Conservation (phyloP, 1,140 invertebrate genomes). For the Maniola jurtina region DNA sequence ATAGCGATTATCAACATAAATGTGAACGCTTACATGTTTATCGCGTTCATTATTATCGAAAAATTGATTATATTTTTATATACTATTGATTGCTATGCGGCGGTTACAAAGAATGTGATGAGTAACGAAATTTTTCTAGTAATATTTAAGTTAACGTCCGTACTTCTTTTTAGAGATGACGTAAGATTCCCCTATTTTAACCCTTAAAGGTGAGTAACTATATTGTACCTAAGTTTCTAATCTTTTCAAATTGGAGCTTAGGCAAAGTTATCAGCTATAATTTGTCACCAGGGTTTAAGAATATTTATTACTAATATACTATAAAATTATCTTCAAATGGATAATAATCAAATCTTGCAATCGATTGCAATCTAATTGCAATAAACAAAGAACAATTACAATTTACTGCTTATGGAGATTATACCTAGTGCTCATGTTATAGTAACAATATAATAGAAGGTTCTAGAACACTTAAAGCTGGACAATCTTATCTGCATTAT, state of each 20-base stretch:
- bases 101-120: conserved; percentile 13
- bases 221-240: too few relatives aligned
- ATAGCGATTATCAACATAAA: conserved; percentile 64
- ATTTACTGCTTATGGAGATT: neutral
- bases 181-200: too few relatives aligned
- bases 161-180: too few relatives aligned
- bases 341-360: conserved; percentile 1
- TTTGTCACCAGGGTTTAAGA: too few relatives aligned
- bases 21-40: conserved; percentile 46
- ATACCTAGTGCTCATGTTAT: neutral
- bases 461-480: conserved; percentile 38
- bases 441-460: conserved; percentile 15
- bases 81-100: conserved; percentile 35
- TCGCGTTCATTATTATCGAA: conserved; percentile 57
- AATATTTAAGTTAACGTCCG: neutral
- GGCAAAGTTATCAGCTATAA: too few relatives aligned
- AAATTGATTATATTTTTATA: conserved; percentile 50
- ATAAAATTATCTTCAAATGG: neutral
- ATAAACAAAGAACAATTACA: neutral
- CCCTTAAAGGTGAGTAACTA: too few relatives aligned
- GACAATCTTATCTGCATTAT: conserved; percentile 32
- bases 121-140: neutral
- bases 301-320: neutral
- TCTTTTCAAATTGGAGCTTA: too few relatives aligned
- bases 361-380: neutral